A percentile compares a stretch with the other conserved stretches of the same genome.
These are phyloP conservation scores for Ips typographus DNA, from an alignment of 1,140 invertebrate genomes.

Conservation along the genomic window DNA sequence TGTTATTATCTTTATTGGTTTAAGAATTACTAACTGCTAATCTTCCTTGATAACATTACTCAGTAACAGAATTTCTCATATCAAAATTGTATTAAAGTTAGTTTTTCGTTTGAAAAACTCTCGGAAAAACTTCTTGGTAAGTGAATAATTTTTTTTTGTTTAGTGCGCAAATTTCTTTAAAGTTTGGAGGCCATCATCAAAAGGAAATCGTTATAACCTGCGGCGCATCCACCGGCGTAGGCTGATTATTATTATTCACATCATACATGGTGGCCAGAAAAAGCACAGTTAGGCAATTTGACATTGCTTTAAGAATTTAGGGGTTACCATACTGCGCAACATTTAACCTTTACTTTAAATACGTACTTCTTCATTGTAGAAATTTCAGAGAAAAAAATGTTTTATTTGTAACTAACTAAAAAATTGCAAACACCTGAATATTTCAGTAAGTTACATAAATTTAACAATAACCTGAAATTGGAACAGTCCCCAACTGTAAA, in stretches of 20 bases:
- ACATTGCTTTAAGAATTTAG: conserved; percentile 20
- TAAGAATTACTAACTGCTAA: too few species aligned
- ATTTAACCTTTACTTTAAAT: conserved; percentile 15
- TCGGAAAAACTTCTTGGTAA: background rate
- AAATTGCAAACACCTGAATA: too few species aligned
- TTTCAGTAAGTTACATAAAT: too few species aligned
- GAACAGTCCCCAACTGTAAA: too few species aligned
- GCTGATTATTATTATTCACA: conserved; percentile 17
- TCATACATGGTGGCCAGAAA: conserved; percentile 14
- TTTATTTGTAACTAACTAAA: too few species aligned
- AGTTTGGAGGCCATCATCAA: conserved; percentile 2
- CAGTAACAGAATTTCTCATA: too few species aligned
- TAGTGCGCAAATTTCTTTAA: background rate
- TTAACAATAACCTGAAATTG: too few species aligned
- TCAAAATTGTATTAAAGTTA: too few species aligned
- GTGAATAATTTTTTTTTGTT: background rate
- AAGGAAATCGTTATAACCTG: conserved; percentile 9
- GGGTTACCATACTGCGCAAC: conserved; percentile 15
- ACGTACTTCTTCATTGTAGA: background rate
- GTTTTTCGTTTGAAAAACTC: too few species aligned
- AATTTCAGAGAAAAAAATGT: background rate
- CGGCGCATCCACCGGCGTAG: background rate
- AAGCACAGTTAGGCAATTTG: conserved; percentile 10
- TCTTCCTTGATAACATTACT: too few species aligned
- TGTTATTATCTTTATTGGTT: too few species aligned